Percentiles rank a stretch among this genome's conserved stretches.
phyloP scores from a whole-genome alignment of 2,888 invertebrate genomes.

The Amorpha juglandis region DNA sequence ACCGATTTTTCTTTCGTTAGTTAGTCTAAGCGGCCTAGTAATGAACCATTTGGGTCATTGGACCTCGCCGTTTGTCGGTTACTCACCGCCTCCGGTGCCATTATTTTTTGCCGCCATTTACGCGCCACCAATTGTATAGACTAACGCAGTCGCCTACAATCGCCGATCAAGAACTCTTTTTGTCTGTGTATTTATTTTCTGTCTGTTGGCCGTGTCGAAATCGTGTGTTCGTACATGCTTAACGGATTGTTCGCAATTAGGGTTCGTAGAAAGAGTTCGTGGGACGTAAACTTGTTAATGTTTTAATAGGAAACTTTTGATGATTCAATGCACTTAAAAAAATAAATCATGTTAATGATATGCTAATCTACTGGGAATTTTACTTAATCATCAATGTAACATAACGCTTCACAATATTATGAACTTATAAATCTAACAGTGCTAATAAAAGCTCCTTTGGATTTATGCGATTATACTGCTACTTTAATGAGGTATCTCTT shows the following conservation, averaged over 20 bases:
- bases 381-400: background rate
- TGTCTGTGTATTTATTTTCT: slow-evolving; percentile 31
- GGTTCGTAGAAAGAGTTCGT: slow-evolving; percentile 21
- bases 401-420: too few relatives aligned
- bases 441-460: background rate
- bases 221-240: slow-evolving; percentile 32
- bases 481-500: background rate
- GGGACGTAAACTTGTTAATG: slow-evolving; percentile 12
- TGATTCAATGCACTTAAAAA: background rate
- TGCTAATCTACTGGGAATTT: background rate
- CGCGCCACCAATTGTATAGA: slow-evolving; percentile 66
- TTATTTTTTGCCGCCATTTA: slow-evolving; percentile 71
- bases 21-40: slow-evolving; percentile 72
- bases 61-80: slow-evolving; percentile 77
- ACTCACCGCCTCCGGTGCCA: slow-evolving; percentile 62
- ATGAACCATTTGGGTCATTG: slow-evolving; percentile 82
- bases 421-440: background rate
- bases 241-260: slow-evolving; percentile 24
- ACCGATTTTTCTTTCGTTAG: slow-evolving; percentile 78
- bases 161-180: slow-evolving; percentile 51
- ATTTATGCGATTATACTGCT: too few relatives aligned
- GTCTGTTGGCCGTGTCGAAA: slow-evolving; percentile 25
- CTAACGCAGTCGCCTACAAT: slow-evolving; percentile 62
- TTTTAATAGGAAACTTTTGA: slow-evolving; percentile 6
- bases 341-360: slow-evolving; percentile 1